A percentile compares a stretch with the other conserved stretches of the same genome.
phyloP scores from a whole-genome alignment of 2,113 vertebrate species.

The Arvicanthis niloticus region DNA sequence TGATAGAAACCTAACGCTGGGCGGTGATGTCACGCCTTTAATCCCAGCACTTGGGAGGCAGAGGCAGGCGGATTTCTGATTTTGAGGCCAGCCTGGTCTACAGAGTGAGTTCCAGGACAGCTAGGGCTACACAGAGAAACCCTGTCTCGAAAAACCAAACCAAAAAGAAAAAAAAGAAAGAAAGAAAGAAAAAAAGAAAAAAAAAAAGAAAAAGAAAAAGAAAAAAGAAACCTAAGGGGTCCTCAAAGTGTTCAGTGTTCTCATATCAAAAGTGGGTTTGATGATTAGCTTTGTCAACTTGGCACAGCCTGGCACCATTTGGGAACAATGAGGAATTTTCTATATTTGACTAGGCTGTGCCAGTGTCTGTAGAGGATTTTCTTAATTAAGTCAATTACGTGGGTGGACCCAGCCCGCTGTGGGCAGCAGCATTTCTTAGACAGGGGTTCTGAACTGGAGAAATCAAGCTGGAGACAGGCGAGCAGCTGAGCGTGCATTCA shows the following conservation, averaged over 20 bases:
- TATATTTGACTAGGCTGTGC: neutral
- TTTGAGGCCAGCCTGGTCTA: too few species aligned
- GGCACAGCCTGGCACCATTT: neutral
- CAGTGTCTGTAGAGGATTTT: too few species aligned
- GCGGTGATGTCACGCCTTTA: too few species aligned
- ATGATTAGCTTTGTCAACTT: neutral
- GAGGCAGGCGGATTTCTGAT: too few species aligned
- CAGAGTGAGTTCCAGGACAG: too few species aligned
- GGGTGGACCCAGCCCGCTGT: neutral
- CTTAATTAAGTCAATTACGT: neutral
- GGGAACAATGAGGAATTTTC: neutral
- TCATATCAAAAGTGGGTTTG: neutral
- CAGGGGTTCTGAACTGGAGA: neutral
- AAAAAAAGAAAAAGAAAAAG: too few species aligned
- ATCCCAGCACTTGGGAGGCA: too few species aligned
- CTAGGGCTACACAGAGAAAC: too few species aligned
- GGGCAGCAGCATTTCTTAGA: neutral
- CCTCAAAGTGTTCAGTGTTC: neutral
- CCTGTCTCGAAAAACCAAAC: too few species aligned
- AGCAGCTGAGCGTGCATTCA: neutral
- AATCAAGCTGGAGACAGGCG: neutral
- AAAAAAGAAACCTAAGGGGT: neutral
- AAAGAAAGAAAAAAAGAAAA: too few species aligned
- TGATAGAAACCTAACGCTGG: neutral
- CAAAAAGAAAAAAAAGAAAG: too few species aligned